Conservation (phyloP, 2,113 vertebrate species). For the Tauraco erythrolophus region DNA sequence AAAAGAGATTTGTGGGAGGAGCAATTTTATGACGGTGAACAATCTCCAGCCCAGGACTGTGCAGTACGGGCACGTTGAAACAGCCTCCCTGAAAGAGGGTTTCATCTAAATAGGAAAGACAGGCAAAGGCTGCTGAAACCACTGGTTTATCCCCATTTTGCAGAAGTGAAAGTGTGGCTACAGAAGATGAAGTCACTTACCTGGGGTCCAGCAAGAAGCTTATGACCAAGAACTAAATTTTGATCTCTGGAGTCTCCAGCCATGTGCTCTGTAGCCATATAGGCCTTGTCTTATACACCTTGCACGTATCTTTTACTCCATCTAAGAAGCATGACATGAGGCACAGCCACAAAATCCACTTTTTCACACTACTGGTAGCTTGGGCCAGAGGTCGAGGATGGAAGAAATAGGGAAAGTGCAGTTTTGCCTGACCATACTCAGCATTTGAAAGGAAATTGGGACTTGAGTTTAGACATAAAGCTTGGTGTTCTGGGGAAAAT, state of each 20-base stretch:
- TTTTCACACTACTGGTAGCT: background rate
- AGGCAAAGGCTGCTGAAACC: background rate
- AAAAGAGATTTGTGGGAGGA: background rate
- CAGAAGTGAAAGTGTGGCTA: background rate
- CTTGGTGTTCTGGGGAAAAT: background rate
- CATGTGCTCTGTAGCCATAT: rapidly evolving
- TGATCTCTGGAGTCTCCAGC: background rate
- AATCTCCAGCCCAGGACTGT: background rate
- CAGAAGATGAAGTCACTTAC: background rate
- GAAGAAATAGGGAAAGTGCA: background rate
- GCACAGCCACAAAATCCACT: background rate
- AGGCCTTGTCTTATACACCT: background rate
- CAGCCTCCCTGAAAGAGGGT: background rate
- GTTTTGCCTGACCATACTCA: rapidly evolving
- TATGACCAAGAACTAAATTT: background rate
- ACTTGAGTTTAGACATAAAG: background rate
- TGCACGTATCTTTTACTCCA: background rate
- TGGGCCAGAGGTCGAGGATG: background rate
- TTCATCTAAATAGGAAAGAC: background rate
- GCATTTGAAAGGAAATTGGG: background rate
- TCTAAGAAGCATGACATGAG: background rate
- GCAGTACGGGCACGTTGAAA: background rate
- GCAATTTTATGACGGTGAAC: background rate
- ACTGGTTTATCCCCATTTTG: background rate
- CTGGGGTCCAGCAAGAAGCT: background rate